A percentile compares a stretch with the other conserved stretches of the same genome.
These are phyloP conservation scores for Drosophila kohkoa DNA, from an alignment of 1,140 invertebrate genomes.

Conservation along the genomic window DNA sequence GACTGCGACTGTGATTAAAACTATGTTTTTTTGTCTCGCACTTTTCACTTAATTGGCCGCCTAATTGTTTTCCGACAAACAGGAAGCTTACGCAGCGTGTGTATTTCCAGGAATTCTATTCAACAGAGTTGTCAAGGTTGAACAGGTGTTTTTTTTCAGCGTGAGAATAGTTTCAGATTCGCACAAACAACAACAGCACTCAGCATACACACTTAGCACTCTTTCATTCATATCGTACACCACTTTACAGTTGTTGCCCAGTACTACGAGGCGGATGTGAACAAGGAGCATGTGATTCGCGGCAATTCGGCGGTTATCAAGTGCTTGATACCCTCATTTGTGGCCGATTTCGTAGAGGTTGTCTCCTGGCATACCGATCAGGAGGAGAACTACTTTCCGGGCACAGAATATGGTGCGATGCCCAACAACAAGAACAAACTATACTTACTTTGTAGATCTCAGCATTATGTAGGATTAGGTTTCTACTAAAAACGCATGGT, in stretches of 20 bases:
- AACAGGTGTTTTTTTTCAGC: constrained; percentile 42
- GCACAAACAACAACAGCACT: constrained; percentile 17
- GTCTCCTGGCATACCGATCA: constrained; percentile 94
- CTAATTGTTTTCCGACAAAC: constrained; percentile 64
- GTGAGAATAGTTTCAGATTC: constrained; percentile 53
- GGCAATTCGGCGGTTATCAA: constrained; percentile 96
- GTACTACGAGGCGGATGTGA: constrained; percentile 95
- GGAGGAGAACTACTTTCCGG: constrained; percentile 87
- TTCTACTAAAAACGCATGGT: constrained; percentile 72
- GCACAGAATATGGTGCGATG: constrained; percentile 83
- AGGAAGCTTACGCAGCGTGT: constrained; percentile 35
- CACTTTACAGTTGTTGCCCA: constrained; percentile 92
- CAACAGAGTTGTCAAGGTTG: constrained; percentile 44
- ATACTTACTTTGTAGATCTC: neutral
- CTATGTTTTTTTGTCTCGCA: constrained; percentile 11
- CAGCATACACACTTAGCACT: neutral
- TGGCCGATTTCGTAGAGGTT: constrained; percentile 95
- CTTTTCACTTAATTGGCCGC: constrained; percentile 51
- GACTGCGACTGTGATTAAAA: constrained; percentile 18
- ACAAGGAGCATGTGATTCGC: constrained; percentile 96
- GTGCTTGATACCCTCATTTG: constrained; percentile 97
- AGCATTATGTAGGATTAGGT: constrained; percentile 35
- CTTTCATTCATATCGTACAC: constrained; percentile 11
- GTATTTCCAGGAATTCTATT: constrained; percentile 54
- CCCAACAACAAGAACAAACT: constrained; percentile 5